Base-by-base conservation (phyloP, 2,113 vertebrate genomes). In the Aegotheles bennettii region DNA sequence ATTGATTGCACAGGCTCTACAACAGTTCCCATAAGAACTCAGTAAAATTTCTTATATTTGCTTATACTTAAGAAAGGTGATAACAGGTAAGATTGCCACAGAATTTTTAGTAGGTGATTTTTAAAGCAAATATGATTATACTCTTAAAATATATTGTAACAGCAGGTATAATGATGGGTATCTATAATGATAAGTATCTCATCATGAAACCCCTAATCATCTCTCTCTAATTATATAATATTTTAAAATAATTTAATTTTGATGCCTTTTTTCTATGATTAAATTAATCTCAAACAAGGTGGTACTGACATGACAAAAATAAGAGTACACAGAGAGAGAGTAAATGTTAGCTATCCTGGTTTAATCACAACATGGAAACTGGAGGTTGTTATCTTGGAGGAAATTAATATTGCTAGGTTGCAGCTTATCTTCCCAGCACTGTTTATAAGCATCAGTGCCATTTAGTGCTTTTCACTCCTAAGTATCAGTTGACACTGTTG, bases 31-130 rank as follows among this genome's bases (percentile, higher is more conserved):
- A n/a, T 38, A 61, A 53, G 21, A 86, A 63, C 11, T 80, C 53
- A 67, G 13, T 45, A 56, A 77, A 93, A 82, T 31, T 45, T 13
- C 16, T 67, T 93, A 4, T 54, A 69, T 75, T 89, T 81, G 3
- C 11, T 84, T 64, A 31, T 31, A 60, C 43, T 60, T 31, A 71
- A 86, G 45, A 91, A 54, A 73, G 21, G 73, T 47, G 17, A 20
- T 29, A 48, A n/a, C 11, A 33, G 0, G 1, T 50, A 78, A 63
- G 51, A 45, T 64, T 54, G 13, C 4, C 0, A 0, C 25, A 92
- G 78, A 51, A 57, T 61, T 61, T 35, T 73, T 50, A 87, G 25
- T 23, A 85, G 17, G 33, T 77, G n/a, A 54, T 33, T 67, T 88
- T 26, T 80, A 36, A 88, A 83, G 11, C 25, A 85, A 91, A 67